A percentile compares a stretch with the other conserved stretches of the same genome.
Evolutionary conservation across 2,888 invertebrate genomes (phyloP).

Genomic region (Elegia similella): DNA sequence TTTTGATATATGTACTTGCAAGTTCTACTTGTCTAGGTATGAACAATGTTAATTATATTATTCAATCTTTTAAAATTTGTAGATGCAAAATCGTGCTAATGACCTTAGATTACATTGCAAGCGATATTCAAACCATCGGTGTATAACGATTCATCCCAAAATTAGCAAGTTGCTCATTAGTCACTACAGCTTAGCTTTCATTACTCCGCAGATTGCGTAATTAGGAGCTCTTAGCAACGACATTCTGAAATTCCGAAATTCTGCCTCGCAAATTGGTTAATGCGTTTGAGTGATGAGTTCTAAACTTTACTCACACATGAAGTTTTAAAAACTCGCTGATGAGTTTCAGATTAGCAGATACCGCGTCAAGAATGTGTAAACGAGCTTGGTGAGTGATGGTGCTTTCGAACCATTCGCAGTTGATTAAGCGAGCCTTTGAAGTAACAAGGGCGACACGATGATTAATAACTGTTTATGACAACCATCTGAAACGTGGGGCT

Average conservation of each 20-base stretch:
- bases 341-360: conserved; percentile 52
- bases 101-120: not conserved
- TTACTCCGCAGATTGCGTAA: conserved; percentile 12
- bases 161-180: conserved; percentile 12
- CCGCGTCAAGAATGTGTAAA: conserved; percentile 63
- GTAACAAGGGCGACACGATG: conserved; percentile 61
- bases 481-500: conserved; percentile 47
- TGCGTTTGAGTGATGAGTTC: conserved; percentile 18
- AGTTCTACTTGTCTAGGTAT: too few relatives aligned
- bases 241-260: conserved; percentile 12
- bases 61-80: too few relatives aligned
- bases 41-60: too few relatives aligned
- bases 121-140: not conserved
- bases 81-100: not conserved
- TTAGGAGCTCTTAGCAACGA: conserved; percentile 12
- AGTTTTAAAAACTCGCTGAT: conserved; percentile 29
- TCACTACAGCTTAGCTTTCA: conserved; percentile 15
- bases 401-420: conserved; percentile 66
- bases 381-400: conserved; percentile 65
- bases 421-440: conserved; percentile 74
- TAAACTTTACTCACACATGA: conserved; percentile 12
- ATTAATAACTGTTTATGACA: conserved; percentile 74
- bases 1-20: too few relatives aligned
- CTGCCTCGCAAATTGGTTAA: conserved; percentile 12
- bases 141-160: conserved; percentile 2